Evolutionary conservation across 2,797 vertebrate species (phyloP).

Genomic region (Spinibarbus caldwelli): DNA sequence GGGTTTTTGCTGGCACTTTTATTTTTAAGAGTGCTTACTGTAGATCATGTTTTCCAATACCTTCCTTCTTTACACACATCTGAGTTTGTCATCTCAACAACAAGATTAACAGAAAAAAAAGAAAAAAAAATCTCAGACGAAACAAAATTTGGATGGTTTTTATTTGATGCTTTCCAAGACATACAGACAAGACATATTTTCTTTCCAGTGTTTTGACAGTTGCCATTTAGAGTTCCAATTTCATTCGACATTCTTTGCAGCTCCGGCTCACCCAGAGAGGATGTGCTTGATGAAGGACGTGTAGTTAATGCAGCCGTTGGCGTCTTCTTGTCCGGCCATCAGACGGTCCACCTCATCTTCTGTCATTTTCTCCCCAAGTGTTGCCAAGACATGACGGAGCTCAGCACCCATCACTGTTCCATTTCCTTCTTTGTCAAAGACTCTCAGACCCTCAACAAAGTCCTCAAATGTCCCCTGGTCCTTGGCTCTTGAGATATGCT

Average conservation of each 20-base stretch:
- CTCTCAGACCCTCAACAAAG: slow-evolving; percentile 93
- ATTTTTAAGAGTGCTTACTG: not conserved
- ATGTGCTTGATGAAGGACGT: slow-evolving; percentile 94
- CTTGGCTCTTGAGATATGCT: slow-evolving; percentile 91
- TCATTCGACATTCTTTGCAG: not conserved
- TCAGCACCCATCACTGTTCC: slow-evolving; percentile 97
- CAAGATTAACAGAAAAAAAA: slow-evolving; percentile 30
- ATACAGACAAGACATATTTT: slow-evolving; percentile 46
- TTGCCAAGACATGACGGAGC: slow-evolving; percentile 92
- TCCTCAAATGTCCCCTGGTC: slow-evolving; percentile 94
- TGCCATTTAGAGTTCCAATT: slow-evolving; percentile 40
- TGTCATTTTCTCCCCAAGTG: slow-evolving; percentile 91
- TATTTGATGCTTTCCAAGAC: slow-evolving; percentile 53
- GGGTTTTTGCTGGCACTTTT: not conserved
- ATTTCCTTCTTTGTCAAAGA: slow-evolving; percentile 97
- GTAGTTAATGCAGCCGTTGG: slow-evolving; percentile 96
- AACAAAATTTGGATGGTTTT: slow-evolving; percentile 48
- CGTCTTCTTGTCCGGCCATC: slow-evolving; percentile 93
- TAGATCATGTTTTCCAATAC: slow-evolving; percentile 6
- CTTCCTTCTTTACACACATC: not conserved
- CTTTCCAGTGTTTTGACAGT: slow-evolving; percentile 45
- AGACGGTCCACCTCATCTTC: slow-evolving; percentile 91
- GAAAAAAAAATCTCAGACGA: slow-evolving; percentile 35
- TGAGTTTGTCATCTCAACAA: slow-evolving; percentile 7
- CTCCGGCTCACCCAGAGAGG: slow-evolving; percentile 81